Evolutionary conservation across 2,888 invertebrate species (phyloP).

Genomic region (Neoaliturus tenellus): DNA sequence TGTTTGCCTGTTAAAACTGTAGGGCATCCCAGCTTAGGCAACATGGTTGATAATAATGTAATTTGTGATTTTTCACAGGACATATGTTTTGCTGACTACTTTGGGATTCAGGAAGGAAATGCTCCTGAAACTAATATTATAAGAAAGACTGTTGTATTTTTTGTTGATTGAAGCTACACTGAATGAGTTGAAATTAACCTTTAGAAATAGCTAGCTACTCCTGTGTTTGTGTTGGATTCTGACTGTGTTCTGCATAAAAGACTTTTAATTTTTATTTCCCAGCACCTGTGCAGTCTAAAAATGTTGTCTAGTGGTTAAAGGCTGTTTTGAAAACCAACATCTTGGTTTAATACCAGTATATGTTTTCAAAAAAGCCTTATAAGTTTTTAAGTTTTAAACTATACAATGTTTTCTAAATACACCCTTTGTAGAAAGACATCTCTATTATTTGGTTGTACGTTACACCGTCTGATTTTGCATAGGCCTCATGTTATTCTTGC

Average conservation of each 20-base stretch:
- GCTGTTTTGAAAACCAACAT: too few relatives aligned
- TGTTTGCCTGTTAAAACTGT: background rate
- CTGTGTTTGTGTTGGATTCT: background rate
- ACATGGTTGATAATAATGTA: background rate
- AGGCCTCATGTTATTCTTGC: too few relatives aligned
- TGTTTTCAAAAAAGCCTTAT: too few relatives aligned
- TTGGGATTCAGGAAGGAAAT: constrained; percentile 23
- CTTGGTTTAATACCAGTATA: too few relatives aligned
- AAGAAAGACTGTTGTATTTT: background rate
- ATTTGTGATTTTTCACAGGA: constrained; percentile 3
- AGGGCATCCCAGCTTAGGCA: background rate
- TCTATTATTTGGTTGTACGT: too few relatives aligned
- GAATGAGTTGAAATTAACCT: background rate
- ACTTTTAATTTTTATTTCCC: background rate
- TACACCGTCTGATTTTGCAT: too few relatives aligned
- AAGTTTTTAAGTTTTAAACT: too few relatives aligned
- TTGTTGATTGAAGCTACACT: background rate
- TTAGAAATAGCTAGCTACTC: background rate
- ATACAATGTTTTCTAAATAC: too few relatives aligned
- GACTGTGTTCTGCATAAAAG: background rate
- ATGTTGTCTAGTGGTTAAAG: too few relatives aligned
- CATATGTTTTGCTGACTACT: constrained; percentile 15
- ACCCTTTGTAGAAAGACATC: too few relatives aligned
- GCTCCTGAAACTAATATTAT: constrained; percentile 4
- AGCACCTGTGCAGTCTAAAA: too few relatives aligned